Evolutionary conservation across 2,113 vertebrate genomes (phyloP), one percentile per base, ranked within the genome.

Genomic region (Ptilonorhynchus violaceus): DNA sequence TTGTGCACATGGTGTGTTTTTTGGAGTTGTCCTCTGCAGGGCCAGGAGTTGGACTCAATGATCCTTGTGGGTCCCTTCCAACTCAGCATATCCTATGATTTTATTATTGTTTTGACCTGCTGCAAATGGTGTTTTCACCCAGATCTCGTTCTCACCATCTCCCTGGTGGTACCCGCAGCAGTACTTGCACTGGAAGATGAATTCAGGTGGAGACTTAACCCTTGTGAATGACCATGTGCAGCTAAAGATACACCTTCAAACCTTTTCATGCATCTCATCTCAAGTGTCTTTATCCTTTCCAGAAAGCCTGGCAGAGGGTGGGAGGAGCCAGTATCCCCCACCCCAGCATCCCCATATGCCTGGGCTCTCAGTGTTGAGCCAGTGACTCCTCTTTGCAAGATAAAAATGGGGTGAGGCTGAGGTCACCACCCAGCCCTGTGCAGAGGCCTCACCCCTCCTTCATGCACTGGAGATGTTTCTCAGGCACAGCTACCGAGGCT

Each of bases 61-160:
- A 19, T 42, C 56, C 33, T 49, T 63, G 49, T 77, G 79, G 15
- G 31, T 37, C 22, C 72, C 22, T 77, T 56, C 49, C 56, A 77
- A 2, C 4, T 23, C 63, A 70, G 56, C 41, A 42, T 4, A 0
- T 2, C 5, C 8, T 13, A 2, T 42, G 41, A 23, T 35, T 27
- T 56, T 70, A 33, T 20, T 35, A 3, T 20, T 35, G 41, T 30
- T 37, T 56, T 21, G 5, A 22, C 16, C 7, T 67, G 20, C 52
- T 55, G 69, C 31, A 41, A 15, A 15, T 2, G 2, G 4, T 8
- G 7, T 33, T 82, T 47, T 52, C 78, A 67, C n/a, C 39, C 9
- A 44, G 59, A 19, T 13, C 18, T 5, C 25, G 10, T 37, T 83
- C 42, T 31, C 7, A 3, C 14, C 4, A 9, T 62, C 13, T 58